Evolutionary conservation across 2,888 invertebrate species (phyloP), one percentile per base, ranked within the genome.

Genomic region (Acleris laterana): DNA sequence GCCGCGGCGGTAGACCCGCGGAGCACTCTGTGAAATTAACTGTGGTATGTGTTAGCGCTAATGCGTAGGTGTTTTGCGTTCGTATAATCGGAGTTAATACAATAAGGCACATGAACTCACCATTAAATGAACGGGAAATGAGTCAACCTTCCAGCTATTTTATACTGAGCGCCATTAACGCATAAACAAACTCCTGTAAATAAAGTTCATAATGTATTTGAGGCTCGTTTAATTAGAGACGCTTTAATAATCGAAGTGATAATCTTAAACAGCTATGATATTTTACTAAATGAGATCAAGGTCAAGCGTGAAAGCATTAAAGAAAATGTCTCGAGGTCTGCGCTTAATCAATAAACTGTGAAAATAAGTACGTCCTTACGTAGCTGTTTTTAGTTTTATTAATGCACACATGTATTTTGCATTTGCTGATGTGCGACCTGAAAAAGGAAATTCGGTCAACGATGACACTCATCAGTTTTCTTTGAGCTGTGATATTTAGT

Each of bases 1-100:
- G 50, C 55, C 28, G 63, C 46, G 50, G 57, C 48, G 60, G 63
- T 38, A 70, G 71, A 76, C 75, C 75, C 73, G 60, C 71, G 67
- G 70, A 79, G 71, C 77, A 80, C 77, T 80, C 67, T 71, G 59
- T 71, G 65, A 78, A 80, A 82, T 82, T 74, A 77, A 73, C 68
- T 51, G 68, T 32, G 59, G 19, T 69, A 63, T 69, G 69, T 72
- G 63, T 66, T 69, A 70, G 57, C 42, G 50, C 19, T 65, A 56
- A 67, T 63, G 67, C 32, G 60, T 57, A 50, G 38, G 63, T 65
- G 55, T 65, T 60, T 60, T 13, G 38, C 49, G 46, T 46, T 50
- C n/a, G 44, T 51, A 20, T 46, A 58, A 58, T 63, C 44, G 44
- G 51, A 63, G 57, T 57, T 51, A 51, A 51, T 50, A 44, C 42